Conservation (phyloP, 1,140 invertebrate genomes). For the Dinoponera quadriceps region DNA sequence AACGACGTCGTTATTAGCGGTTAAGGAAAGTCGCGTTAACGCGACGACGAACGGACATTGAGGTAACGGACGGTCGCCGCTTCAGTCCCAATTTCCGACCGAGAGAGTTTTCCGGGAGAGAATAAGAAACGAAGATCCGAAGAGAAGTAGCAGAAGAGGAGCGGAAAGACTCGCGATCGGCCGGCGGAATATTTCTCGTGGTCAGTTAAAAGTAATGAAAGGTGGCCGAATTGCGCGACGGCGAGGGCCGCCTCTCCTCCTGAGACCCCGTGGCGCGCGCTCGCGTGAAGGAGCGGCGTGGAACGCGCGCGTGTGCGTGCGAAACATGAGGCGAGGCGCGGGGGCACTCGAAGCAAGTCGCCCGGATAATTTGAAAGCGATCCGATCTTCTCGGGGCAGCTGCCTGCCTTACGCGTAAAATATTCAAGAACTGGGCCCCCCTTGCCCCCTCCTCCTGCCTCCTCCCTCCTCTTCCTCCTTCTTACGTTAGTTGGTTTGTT, state of each 20-base stretch:
- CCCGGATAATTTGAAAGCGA: slow-evolving; percentile 85
- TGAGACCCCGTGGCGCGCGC: slow-evolving; percentile 13
- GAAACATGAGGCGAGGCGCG: slow-evolving; percentile 50
- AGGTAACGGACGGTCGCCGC: no score
- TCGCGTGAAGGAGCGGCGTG: slow-evolving; percentile 44
- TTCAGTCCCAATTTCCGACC: no score
- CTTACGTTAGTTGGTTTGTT: slow-evolving; percentile 72
- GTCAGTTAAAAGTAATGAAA: slow-evolving; percentile 67
- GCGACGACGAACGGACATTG: no score
- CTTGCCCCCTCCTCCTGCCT: slow-evolving; percentile 27
- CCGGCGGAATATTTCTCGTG: slow-evolving; percentile 26
- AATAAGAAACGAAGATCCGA: no score
- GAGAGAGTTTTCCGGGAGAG: no score
- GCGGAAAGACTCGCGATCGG: not conserved
- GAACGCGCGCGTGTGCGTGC: slow-evolving; percentile 51
- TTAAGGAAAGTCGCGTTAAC: not conserved
- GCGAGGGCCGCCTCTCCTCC: not conserved
- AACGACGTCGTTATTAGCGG: not conserved
- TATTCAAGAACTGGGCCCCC: slow-evolving; percentile 83
- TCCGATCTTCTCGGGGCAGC: slow-evolving; percentile 83
- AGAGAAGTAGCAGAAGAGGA: no score
- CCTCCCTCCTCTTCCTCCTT: slow-evolving; percentile 20
- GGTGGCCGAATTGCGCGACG: slow-evolving; percentile 40
- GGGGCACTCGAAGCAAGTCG: slow-evolving; percentile 82
- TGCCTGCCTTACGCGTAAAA: slow-evolving; percentile 85